These are phyloP conservation scores for Sesamia inferens DNA, from an alignment of 2,888 invertebrate genomes.

Conservation along the genomic window DNA sequence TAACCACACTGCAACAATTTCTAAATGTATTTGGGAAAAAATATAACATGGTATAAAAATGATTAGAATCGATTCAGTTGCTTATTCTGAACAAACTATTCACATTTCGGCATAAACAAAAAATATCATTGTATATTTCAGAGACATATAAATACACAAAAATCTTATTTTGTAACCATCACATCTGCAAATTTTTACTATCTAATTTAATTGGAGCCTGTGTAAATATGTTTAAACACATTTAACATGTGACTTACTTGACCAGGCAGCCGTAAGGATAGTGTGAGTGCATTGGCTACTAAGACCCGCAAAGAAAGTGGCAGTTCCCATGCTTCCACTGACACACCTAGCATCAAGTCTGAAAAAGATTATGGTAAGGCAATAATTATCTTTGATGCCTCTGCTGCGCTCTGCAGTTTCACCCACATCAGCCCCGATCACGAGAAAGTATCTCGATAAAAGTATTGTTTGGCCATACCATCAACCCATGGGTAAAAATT, in stretches of 20 bases:
- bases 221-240: slow-evolving; percentile 18
- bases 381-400: not conserved
- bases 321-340: slow-evolving; percentile 87
- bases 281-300: slow-evolving; percentile 80
- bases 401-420: too few relatives aligned
- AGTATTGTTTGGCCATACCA: too few relatives aligned
- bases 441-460: too few relatives aligned
- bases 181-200: not conserved
- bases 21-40: too few relatives aligned
- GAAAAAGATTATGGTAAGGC: slow-evolving; percentile 86
- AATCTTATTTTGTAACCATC: not conserved
- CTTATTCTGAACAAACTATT: too few relatives aligned
- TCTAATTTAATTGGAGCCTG: not conserved
- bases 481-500: too few relatives aligned
- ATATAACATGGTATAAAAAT: too few relatives aligned
- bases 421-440: not conserved
- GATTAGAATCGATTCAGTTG: too few relatives aligned
- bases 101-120: too few relatives aligned
- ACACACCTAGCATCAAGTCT: slow-evolving; percentile 86
- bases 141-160: not conserved
- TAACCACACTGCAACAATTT: too few relatives aligned
- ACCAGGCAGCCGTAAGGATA: slow-evolving; percentile 81
- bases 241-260: slow-evolving; percentile 53
- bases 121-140: too few relatives aligned
- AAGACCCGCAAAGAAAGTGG: slow-evolving; percentile 86